Conservation (phyloP, 2,113 vertebrate genomes). For the Rhynchomys soricoides region DNA sequence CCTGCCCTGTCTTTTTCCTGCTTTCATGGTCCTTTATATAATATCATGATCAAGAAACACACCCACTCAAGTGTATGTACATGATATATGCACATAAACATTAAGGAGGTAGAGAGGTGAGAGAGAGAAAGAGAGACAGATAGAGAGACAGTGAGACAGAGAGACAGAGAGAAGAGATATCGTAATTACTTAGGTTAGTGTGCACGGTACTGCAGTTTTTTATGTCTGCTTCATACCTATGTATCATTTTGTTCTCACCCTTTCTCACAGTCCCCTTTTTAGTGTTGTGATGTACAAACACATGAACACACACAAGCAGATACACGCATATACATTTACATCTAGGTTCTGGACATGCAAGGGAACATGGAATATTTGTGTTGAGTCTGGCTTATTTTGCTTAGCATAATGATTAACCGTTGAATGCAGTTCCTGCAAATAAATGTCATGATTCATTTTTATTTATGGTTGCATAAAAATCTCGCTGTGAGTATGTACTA, state of each 20-base stretch:
- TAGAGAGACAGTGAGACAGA: not conserved
- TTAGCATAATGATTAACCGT: not conserved
- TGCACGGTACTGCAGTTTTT: not conserved
- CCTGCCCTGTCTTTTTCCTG: not conserved
- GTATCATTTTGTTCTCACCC: not conserved
- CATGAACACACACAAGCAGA: not conserved
- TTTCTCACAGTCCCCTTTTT: not conserved
- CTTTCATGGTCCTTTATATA: not conserved
- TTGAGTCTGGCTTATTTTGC: not conserved
- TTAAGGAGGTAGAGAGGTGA: not conserved
- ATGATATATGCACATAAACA: not conserved
- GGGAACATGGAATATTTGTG: not conserved
- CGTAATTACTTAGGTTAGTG: not conserved
- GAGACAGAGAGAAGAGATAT: not conserved
- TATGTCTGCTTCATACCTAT: not conserved
- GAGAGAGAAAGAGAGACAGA: not conserved
- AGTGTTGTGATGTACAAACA: not conserved
- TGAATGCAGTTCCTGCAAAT: not conserved
- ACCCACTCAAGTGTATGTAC: not conserved
- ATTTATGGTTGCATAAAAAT: not conserved
- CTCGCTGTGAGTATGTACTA: not conserved
- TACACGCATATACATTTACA: not conserved
- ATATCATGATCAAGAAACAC: not conserved
- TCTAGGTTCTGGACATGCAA: not conserved
- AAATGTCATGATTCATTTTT: not conserved